These are phyloP conservation scores for Tinea semifulvella DNA, from an alignment of 2,888 invertebrate genomes.

Conservation along the genomic window DNA sequence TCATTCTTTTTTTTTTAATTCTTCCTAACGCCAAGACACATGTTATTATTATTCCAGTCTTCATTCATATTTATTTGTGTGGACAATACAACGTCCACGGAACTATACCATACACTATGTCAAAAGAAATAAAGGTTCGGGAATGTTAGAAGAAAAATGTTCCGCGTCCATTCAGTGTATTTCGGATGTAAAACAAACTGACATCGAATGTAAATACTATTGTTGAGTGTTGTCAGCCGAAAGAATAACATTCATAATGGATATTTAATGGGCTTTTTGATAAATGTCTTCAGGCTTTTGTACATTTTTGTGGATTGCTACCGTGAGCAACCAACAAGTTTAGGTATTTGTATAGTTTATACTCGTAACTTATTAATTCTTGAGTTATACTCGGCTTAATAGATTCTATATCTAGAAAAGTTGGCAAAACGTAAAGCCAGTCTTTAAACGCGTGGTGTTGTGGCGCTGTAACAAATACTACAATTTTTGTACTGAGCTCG, in stretches of 20 bases:
- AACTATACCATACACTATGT: conserved; percentile 57
- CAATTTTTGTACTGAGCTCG: no score
- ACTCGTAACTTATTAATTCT: no score
- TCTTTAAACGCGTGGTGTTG: no score
- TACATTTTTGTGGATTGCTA: no score
- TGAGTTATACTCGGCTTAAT: no score
- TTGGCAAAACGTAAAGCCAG: no score
- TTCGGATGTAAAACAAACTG: conserved; percentile 65
- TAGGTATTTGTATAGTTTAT: no score
- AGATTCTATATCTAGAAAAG: no score
- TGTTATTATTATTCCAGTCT: conserved; percentile 56
- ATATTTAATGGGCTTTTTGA: conserved; percentile 51
- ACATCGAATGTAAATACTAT: conserved; percentile 65
- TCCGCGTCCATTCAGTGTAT: conserved; percentile 42
- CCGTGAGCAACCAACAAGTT: no score
- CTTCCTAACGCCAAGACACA: conserved; percentile 44
- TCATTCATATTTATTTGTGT: conserved; percentile 57
- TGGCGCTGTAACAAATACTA: no score
- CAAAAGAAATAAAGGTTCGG: conserved; percentile 45
- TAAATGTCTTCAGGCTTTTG: no score
- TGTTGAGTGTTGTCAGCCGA: conserved; percentile 56
- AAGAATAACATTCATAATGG: conserved; percentile 54
- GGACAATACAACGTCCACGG: conserved; percentile 48
- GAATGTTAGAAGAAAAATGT: conserved; percentile 54
- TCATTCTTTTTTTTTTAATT: conserved; percentile 43